phyloP scores from a whole-genome alignment of 2,113 vertebrate genomes.

The Panthera leo region DNA sequence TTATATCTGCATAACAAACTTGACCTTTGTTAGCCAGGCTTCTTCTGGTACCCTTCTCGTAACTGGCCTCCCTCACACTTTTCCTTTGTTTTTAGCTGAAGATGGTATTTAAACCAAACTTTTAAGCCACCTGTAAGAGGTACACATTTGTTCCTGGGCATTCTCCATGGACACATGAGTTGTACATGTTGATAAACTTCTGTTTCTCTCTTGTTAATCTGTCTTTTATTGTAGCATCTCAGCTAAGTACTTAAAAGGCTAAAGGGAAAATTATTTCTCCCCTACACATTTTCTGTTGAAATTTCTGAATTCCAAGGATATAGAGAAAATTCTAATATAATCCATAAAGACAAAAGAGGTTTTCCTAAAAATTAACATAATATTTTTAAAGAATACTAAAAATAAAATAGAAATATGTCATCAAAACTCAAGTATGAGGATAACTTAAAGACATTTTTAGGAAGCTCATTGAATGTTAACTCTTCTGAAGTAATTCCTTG shows the following conservation, averaged over 20 bases:
- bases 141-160: background rate
- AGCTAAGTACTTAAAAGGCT: background rate
- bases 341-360: background rate
- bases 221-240: background rate
- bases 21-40: background rate
- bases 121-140: background rate
- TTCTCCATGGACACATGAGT: background rate
- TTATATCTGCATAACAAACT: background rate
- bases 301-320: background rate
- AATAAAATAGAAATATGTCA: background rate
- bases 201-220: background rate
- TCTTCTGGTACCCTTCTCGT: background rate
- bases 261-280: background rate
- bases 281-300: background rate
- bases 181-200: background rate
- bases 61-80: background rate
- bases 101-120: background rate
- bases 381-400: background rate
- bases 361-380: background rate
- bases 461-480: background rate
- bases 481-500: background rate
- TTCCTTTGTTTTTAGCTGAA: background rate
- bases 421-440: background rate
- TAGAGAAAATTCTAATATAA: background rate
- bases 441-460: background rate